Evolutionary conservation across 1,140 invertebrate species (phyloP).

Genomic region (Oryzaephilus surinamensis): DNA sequence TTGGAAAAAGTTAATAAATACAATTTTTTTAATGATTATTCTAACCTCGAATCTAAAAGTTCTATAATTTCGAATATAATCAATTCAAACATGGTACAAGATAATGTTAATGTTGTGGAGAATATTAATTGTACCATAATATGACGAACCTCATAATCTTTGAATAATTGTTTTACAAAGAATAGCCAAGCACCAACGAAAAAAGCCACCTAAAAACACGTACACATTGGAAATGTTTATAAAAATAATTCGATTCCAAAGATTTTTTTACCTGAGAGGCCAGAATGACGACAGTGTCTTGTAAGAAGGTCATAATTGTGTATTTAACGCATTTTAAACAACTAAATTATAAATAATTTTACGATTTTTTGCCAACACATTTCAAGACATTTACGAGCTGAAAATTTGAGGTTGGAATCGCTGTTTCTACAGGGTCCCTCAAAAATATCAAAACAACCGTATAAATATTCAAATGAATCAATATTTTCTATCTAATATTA

Average conservation of each 20-base stretch:
- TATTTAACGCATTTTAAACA: no score
- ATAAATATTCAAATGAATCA: no score
- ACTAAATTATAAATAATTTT: no score
- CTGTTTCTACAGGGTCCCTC: no score
- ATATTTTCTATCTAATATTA: no score
- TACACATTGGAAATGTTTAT: conserved; percentile 8
- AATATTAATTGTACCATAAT: conserved; percentile 91
- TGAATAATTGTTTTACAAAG: conserved; percentile 96
- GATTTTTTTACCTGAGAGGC: conserved; percentile 48
- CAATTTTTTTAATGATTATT: conserved; percentile 4
- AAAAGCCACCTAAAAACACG: conserved; percentile 72
- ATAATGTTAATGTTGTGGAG: conserved; percentile 91
- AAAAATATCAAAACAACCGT: no score
- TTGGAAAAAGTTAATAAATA: conserved; percentile 31
- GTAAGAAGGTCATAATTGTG: conserved; percentile 51
- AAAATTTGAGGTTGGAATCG: no score
- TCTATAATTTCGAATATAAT: conserved; percentile 99
- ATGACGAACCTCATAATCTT: conserved; percentile 97
- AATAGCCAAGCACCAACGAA: conserved; percentile 97
- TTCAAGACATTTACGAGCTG: no score
- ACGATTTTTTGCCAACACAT: no score
- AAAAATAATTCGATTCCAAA: conserved; percentile 5
- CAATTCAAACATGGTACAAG: conserved; percentile 98
- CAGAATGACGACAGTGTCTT: conserved; percentile 57
- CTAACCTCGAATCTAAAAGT: conserved; percentile 60